Evolutionary conservation across 2,888 invertebrate genomes (phyloP).

Genomic region (Stegophylla sp.): DNA sequence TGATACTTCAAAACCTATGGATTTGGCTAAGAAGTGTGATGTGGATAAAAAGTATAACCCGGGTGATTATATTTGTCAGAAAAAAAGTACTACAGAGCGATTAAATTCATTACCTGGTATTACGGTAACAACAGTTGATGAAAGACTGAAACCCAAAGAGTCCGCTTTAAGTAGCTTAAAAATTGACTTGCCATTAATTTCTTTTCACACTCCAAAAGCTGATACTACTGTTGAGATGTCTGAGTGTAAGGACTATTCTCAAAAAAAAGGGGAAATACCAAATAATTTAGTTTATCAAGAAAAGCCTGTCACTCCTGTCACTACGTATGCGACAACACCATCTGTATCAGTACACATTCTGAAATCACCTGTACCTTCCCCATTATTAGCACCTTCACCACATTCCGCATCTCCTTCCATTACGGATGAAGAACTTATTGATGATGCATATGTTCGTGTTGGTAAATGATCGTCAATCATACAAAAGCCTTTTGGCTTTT

Average conservation of each 20-base stretch:
- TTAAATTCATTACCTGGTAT: constrained; percentile 54
- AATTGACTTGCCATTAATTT: constrained; percentile 62
- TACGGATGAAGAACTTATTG: constrained; percentile 89
- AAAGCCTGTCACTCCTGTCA: constrained; percentile 63
- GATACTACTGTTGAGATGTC: constrained; percentile 51
- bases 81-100: constrained; percentile 52
- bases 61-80: constrained; percentile 42
- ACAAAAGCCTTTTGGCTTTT: constrained; percentile 52
- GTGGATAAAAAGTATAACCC: constrained; percentile 46
- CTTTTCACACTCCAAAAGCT: constrained; percentile 60
- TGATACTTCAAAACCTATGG: constrained; percentile 46
- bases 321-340: constrained; percentile 66
- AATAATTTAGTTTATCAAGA: constrained; percentile 41
- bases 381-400: constrained; percentile 72
- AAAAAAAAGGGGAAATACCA: constrained; percentile 44
- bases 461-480: constrained; percentile 69
- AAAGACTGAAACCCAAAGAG: constrained; percentile 59
- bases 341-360: constrained; percentile 78
- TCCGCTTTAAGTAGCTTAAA: constrained; percentile 61
- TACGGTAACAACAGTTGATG: constrained; percentile 50
- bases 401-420: constrained; percentile 79
- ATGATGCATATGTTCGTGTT: constrained; percentile 81
- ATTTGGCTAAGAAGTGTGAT: constrained; percentile 51
- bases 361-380: constrained; percentile 74
- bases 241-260: constrained; percentile 52